A percentile compares a stretch with the other conserved stretches of the same genome.
Evolutionary conservation across 2,888 invertebrate species (phyloP).

Genomic region (Lissocephala sabroskyi): DNA sequence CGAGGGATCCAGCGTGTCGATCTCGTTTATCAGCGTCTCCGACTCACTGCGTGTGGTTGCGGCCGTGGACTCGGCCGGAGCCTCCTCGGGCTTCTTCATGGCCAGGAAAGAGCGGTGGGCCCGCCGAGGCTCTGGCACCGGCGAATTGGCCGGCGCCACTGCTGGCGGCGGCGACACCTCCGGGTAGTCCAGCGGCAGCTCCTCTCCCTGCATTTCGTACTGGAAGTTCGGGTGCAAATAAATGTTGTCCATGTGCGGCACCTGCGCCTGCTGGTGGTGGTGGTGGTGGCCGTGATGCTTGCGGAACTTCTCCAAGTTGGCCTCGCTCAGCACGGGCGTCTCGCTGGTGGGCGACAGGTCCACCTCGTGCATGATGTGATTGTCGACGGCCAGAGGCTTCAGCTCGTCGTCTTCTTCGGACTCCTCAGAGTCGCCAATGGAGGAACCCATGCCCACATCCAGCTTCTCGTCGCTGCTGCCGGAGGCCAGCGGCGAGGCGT

Average conservation of each 20-base stretch:
- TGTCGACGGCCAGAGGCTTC: conserved; percentile 71
- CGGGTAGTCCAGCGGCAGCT: conserved; percentile 16
- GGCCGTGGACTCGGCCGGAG: conserved; percentile 17
- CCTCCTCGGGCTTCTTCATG: conserved; percentile 47
- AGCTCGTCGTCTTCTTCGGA: conserved; percentile 72
- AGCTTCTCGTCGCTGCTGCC: conserved; percentile 55
- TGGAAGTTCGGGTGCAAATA: conserved; percentile 67
- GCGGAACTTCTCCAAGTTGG: conserved; percentile 67
- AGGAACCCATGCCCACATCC: conserved; percentile 65
- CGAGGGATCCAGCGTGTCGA: conserved; percentile 68
- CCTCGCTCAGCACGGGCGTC: conserved; percentile 57
- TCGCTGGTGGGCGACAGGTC: conserved; percentile 30
- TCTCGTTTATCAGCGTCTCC: conserved; percentile 53
- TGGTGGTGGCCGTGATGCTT: conserved; percentile 44
- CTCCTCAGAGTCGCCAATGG: conserved; percentile 66
- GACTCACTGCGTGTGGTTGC: conserved; percentile 8
- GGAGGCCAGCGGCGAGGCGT: conserved; percentile 31
- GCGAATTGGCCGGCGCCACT: conserved; percentile 50
- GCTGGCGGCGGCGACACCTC: conserved; percentile 54
- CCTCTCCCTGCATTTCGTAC: conserved; percentile 20
- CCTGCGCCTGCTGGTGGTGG: neutral
- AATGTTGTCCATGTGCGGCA: conserved; percentile 53
- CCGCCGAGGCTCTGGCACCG: conserved; percentile 48
- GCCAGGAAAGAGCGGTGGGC: conserved; percentile 62
- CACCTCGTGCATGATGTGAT: conserved; percentile 66